These are phyloP conservation scores for Tachysurus fulvidraco DNA, from an alignment of 2,113 vertebrate species.

Conservation along the genomic window DNA sequence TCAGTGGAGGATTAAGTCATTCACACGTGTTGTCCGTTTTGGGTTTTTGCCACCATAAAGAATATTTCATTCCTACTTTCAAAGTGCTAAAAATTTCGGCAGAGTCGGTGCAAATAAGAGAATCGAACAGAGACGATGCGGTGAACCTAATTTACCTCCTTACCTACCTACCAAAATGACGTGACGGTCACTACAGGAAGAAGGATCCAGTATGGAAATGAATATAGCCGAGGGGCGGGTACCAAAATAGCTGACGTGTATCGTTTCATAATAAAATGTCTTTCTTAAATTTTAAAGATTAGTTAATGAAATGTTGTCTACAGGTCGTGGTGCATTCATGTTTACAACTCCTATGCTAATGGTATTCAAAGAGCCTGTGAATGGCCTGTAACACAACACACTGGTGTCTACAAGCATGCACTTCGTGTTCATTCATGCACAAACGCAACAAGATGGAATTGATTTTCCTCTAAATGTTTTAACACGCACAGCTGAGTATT, in stretches of 20 bases:
- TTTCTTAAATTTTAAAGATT: background rate
- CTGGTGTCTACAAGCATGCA: background rate
- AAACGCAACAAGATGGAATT: background rate
- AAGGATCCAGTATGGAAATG: background rate
- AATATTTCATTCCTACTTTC: background rate
- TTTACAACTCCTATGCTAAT: background rate
- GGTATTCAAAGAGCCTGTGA: background rate
- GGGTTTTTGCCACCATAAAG: background rate
- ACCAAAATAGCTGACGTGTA: background rate
- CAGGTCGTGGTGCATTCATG: background rate
- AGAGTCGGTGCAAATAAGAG: background rate
- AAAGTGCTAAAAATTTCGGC: background rate
- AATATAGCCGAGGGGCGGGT: background rate
- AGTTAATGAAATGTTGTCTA: background rate
- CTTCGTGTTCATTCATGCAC: background rate
- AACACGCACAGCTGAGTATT: background rate
- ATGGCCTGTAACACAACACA: background rate
- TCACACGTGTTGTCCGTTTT: background rate
- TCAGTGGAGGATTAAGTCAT: slow-evolving; percentile 29
- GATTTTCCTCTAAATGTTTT: background rate
- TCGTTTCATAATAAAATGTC: background rate
- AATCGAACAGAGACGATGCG: too few species aligned
- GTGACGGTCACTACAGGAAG: background rate
- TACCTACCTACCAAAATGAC: background rate
- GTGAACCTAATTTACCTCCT: background rate